These are phyloP conservation scores for Colletes latitarsis DNA, from an alignment of 1,140 invertebrate species.

Conservation along the genomic window DNA sequence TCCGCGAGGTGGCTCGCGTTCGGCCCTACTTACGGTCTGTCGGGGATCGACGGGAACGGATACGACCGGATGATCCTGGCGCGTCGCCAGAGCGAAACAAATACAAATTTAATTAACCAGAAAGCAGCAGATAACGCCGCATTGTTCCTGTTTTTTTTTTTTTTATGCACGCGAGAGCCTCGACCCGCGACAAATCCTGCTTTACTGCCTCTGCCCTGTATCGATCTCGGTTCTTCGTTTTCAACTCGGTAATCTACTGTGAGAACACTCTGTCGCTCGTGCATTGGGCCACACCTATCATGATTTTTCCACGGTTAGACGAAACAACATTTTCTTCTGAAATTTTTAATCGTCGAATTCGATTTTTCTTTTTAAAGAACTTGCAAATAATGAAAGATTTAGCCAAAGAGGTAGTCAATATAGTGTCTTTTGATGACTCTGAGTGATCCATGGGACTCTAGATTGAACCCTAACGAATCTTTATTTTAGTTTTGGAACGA, in stretches of 20 bases:
- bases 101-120: slow-evolving; percentile 73
- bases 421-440: no score
- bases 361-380: no score
- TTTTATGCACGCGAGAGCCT: neutral
- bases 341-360: no score
- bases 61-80: slow-evolving; percentile 56
- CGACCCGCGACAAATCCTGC: neutral
- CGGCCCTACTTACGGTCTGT: slow-evolving; percentile 27
- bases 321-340: no score
- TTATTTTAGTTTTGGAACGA: no score
- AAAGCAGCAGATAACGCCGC: slow-evolving; percentile 62
- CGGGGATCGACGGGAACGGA: slow-evolving; percentile 31
- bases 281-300: no score
- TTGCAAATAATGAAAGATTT: no score
- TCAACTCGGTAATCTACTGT: neutral
- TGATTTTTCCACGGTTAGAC: no score
- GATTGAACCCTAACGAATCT: no score
- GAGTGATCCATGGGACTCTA: no score
- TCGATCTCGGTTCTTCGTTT: neutral
- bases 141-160: neutral
- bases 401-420: no score
- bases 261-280: no score
- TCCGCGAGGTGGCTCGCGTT: neutral
- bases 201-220: neutral
- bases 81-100: slow-evolving; percentile 56